Base-by-base conservation (phyloP, 2,797 vertebrate genomes). In the Siniperca scherzeri region DNA sequence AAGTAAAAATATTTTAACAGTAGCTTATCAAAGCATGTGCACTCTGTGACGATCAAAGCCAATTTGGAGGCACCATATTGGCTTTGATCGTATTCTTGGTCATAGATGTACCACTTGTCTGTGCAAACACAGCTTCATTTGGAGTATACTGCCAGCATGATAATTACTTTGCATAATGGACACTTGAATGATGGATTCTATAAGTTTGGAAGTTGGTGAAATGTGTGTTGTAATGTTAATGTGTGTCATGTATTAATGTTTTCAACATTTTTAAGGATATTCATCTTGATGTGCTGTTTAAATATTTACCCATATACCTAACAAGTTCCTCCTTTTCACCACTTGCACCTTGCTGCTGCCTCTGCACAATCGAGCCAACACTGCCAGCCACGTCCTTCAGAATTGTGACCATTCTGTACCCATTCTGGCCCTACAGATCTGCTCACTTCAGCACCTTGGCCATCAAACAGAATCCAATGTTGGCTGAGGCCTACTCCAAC, bases 391-490 rank as follows among this genome's bases (percentile, higher is more conserved):
- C 67, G 62, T 13, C 2, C 5, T 59, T 61, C 69, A 44, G 2
- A 2, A 27, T 44, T 79, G 5, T 91, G 67, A 92, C 64, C 2
- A 1, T 71, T 69, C 13, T 75, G 14, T 65, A 14, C 67, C 14
- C 11, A 16, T 78, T 88, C 44, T 85, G 66, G 48, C 38, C 64
- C 83, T 87, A 8, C 93, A 99, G 99, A 96, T 99, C 99, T 87
- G 99, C 98, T 92, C 99, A 99, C 93, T 99, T 99, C 95, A 99
- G 99, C 90, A 99, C 98, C 73, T 94, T 99, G 96, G 99, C 99
- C 88, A 99, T 99, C 94, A 99, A 99, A 92, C 99, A 99, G 96
- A 99, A 99, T 76, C 98, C 98, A 0, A 97, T 99, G 96, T 92
- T 99, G 94, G 99, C 99, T 0, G 99, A 99, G 95, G 99, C 99